These are phyloP conservation scores for Argopecten irradians DNA, from an alignment of 1,140 invertebrate species.

Conservation along the genomic window DNA sequence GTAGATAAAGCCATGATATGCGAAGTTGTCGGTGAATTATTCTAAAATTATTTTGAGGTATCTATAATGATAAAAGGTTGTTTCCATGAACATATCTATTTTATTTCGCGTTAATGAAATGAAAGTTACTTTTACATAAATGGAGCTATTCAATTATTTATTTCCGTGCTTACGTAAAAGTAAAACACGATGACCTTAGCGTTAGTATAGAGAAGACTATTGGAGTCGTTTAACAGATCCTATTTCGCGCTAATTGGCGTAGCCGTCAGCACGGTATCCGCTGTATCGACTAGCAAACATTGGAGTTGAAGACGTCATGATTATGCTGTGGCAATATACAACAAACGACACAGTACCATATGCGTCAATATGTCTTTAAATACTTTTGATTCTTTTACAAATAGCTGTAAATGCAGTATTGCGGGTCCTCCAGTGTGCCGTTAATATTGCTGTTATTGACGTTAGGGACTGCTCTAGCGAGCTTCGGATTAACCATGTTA, in stretches of 20 bases:
- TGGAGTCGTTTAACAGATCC: too few relatives aligned
- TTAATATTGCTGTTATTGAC: neutral
- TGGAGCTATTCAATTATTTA: too few relatives aligned
- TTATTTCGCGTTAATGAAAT: too few relatives aligned
- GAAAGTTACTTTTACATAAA: too few relatives aligned
- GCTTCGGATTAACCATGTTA: neutral
- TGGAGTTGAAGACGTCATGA: neutral
- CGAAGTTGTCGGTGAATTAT: too few relatives aligned
- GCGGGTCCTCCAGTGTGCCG: neutral
- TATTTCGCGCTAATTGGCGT: neutral
- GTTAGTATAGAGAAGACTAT: neutral
- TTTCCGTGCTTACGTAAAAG: too few relatives aligned
- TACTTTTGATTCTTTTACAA: neutral
- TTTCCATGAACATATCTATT: too few relatives aligned
- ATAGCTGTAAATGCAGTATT: neutral
- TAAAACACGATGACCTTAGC: too few relatives aligned
- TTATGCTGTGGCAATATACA: neutral
- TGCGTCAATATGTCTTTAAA: neutral
- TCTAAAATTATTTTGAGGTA: too few relatives aligned
- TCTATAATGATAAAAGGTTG: too few relatives aligned
- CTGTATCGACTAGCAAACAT: neutral
- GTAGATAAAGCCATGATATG: neutral
- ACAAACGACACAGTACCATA: neutral
- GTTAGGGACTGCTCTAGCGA: neutral
- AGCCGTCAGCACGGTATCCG: neutral